Evolutionary conservation across 2,113 vertebrate genomes (phyloP).

Genomic region (Sceloporus undulatus): DNA sequence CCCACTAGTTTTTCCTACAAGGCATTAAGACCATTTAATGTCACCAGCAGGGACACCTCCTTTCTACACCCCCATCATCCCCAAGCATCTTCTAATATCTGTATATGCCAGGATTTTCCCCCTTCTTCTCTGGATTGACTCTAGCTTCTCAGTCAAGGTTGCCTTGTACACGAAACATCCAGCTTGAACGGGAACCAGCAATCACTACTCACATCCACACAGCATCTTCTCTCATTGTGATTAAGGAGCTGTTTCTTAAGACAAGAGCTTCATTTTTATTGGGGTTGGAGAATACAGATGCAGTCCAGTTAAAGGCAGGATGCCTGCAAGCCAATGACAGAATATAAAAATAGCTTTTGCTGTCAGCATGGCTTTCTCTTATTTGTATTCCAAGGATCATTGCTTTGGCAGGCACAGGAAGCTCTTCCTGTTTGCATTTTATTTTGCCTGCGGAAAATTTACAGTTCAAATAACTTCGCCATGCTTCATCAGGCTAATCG

Average conservation of each 20-base stretch:
- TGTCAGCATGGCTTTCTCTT: conserved; percentile 85
- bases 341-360: conserved; percentile 84
- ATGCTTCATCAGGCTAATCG: conserved; percentile 80
- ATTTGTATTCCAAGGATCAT: conserved; percentile 85
- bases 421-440: conserved; percentile 80
- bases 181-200: conserved; percentile 55
- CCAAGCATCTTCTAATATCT: background rate
- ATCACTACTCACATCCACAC: conserved; percentile 51
- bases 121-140: background rate
- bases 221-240: conserved; percentile 53
- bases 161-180: conserved; percentile 13
- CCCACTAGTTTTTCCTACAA: conserved; percentile 19
- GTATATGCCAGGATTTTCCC: background rate
- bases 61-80: background rate
- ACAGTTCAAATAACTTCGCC: conserved; percentile 79
- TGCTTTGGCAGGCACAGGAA: conserved; percentile 83
- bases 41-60: conserved; percentile 1
- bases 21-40: background rate
- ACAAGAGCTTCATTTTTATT: conserved; percentile 67
- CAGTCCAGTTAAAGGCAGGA: conserved; percentile 71
- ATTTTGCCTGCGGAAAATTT: conserved; percentile 83
- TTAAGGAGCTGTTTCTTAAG: conserved; percentile 61
- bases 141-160: conserved; percentile 28
- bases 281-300: conserved; percentile 77
- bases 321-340: conserved; percentile 71